These are phyloP conservation scores for Synanceia verrucosa DNA, from an alignment of 2,797 vertebrate species.

Conservation along the genomic window DNA sequence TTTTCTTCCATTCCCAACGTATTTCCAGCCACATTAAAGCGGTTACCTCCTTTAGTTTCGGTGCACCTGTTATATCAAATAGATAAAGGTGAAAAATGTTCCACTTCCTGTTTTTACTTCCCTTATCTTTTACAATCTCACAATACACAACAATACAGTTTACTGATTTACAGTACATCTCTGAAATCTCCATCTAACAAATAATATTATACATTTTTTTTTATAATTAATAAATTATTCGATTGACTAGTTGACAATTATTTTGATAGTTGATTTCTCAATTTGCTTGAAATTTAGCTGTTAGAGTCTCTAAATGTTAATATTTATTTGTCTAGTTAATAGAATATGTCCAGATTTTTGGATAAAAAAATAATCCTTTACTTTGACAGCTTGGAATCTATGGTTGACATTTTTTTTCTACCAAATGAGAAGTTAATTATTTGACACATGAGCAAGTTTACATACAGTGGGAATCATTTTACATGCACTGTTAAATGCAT, in stretches of 20 bases:
- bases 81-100: constrained; percentile 8
- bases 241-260: no score
- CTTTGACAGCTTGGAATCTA: not conserved
- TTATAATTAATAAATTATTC: no score
- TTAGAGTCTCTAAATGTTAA: not conserved
- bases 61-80: constrained; percentile 46
- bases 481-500: no score
- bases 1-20: fast-evolving
- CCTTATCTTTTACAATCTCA: not conserved
- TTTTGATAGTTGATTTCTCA: not conserved
- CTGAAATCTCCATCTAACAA: not conserved
- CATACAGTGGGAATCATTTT: no score
- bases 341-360: not conserved
- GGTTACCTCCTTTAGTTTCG: constrained; percentile 19
- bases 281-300: not conserved
- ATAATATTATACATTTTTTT: not conserved
- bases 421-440: not conserved
- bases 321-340: not conserved
- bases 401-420: not conserved
- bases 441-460: not conserved
- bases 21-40: not conserved
- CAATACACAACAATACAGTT: no score
- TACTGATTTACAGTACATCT: not conserved
- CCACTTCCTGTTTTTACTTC: constrained; percentile 23
- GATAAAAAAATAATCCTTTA: not conserved